Evolutionary conservation across 2,113 vertebrate species (phyloP).

Genomic region (Menura novaehollandiae): DNA sequence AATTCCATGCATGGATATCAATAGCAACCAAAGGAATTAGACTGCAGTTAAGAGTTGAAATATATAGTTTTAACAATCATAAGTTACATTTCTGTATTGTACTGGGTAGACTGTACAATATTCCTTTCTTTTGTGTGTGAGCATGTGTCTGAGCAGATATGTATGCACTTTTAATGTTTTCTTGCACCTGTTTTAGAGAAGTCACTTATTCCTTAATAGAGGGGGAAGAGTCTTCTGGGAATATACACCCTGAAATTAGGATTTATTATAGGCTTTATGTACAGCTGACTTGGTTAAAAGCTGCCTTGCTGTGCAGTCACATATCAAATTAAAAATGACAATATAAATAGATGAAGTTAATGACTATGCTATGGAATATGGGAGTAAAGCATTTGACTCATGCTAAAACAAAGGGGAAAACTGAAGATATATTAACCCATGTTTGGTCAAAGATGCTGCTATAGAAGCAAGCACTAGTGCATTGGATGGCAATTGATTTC

Average conservation of each 20-base stretch:
- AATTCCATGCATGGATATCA: neutral
- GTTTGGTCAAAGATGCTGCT: neutral
- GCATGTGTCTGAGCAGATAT: neutral
- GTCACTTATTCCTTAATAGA: neutral
- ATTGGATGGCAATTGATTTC: slow-evolving; percentile 5
- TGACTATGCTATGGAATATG: neutral
- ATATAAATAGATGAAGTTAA: neutral
- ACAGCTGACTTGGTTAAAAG: slow-evolving; percentile 30
- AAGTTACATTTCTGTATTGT: neutral
- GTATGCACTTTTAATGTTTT: neutral
- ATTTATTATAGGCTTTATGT: neutral
- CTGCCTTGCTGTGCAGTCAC: neutral
- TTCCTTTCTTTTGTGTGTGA: neutral
- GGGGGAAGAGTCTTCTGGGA: neutral
- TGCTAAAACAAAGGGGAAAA: neutral
- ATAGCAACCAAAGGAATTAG: neutral
- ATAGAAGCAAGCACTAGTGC: neutral
- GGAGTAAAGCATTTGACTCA: neutral
- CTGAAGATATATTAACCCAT: neutral
- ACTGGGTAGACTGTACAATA: neutral
- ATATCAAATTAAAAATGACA: slow-evolving; percentile 27
- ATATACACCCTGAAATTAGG: neutral
- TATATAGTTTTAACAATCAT: neutral
- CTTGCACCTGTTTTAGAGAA: neutral
- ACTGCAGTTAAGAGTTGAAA: neutral